These are phyloP conservation scores for Zingel zingel DNA, from an alignment of 2,113 vertebrate species.

Conservation along the genomic window DNA sequence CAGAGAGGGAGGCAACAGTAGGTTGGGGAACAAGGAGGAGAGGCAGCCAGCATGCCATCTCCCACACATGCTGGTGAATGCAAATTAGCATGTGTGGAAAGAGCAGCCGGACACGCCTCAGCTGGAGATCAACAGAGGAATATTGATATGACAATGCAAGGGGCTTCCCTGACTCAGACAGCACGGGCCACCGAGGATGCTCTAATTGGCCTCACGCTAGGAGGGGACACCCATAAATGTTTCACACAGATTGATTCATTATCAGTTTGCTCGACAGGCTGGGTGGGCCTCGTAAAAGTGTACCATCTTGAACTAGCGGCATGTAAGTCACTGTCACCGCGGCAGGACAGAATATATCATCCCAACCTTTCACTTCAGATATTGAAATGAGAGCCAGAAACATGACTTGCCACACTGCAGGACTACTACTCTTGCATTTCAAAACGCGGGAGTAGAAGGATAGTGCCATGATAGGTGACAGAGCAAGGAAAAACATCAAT, in stretches of 20 bases:
- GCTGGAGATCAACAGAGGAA: conserved; percentile 78
- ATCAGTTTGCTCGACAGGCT: conserved; percentile 67
- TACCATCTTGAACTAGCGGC: conserved; percentile 66
- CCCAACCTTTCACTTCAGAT: conserved; percentile 75
- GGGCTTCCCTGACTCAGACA: conserved; percentile 67
- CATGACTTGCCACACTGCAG: conserved; percentile 62
- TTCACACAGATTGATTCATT: conserved; percentile 80
- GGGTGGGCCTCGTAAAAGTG: conserved; percentile 68
- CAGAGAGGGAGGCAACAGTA: conserved; percentile 61
- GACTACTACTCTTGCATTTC: conserved; percentile 60
- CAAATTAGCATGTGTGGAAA: conserved; percentile 76
- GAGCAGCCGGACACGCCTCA: conserved; percentile 78
- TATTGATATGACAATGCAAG: conserved; percentile 78
- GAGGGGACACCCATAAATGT: conserved; percentile 61
- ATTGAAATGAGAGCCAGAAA: conserved; percentile 74
- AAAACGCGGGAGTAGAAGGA: conserved; percentile 56
- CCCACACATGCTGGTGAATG: conserved; percentile 70
- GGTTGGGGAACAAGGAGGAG: conserved; percentile 62
- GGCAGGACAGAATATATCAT: conserved; percentile 70
- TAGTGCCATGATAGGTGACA: conserved; percentile 67
- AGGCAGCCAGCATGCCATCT: conserved; percentile 63
- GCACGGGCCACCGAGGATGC: conserved; percentile 64
- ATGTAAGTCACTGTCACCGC: conserved; percentile 69
- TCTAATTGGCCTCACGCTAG: conserved; percentile 72
- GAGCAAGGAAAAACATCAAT: conserved; percentile 70